Evolutionary conservation across 1,140 invertebrate species (phyloP), one percentile per base, ranked within the genome.

Genomic region (Tetramorium alpestre): DNA sequence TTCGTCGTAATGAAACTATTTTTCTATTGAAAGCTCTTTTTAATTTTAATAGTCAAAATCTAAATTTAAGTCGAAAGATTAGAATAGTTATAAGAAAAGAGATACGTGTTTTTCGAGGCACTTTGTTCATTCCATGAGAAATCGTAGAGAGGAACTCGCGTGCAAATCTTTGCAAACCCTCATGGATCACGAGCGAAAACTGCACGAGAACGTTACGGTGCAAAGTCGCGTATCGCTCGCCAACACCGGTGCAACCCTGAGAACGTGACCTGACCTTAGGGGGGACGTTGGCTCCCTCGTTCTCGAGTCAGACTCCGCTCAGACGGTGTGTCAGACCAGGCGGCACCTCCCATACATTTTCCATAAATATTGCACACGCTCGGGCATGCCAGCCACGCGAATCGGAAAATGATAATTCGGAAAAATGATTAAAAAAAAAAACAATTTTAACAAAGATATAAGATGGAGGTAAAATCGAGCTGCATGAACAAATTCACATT

Each of bases 241-340:
- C 54, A 22, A 60, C 58, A 77, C 22, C 25, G 28, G 33, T 5
- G 13, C 47, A 38, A 80, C 28, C 47, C 62, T 81, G 47, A 69
- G 77, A 54, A 69, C 22, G 33, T 80, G 77, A 80, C 64, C 33
- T 81, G 77, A 69, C 47, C 77, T 28, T 3, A 25, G 41, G 65
- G 22, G 44, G 22, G 49, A 58, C 64, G 22, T 69, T 76, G 84
- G 22, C 76, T 77, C 41, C 3, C 41, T 80, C n/a, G 51, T n/a
- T n/a, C 47, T 49, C 10, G 33, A 62, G 51, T 51, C 80, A 86
- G 81, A 81, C 88, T 81, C 60, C 28, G 49, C 41, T 89, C 84
- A 89, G 82, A 89, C 87, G 16, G 60, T 47, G 33, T 86, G 84
- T 62, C 87, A 89, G 88, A 89, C 84, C 49, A 28, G 3, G 8